Percentiles rank a stretch among this genome's conserved stretches.
phyloP scores from a whole-genome alignment of 2,888 invertebrate genomes.

The Xanthia icteritia region DNA sequence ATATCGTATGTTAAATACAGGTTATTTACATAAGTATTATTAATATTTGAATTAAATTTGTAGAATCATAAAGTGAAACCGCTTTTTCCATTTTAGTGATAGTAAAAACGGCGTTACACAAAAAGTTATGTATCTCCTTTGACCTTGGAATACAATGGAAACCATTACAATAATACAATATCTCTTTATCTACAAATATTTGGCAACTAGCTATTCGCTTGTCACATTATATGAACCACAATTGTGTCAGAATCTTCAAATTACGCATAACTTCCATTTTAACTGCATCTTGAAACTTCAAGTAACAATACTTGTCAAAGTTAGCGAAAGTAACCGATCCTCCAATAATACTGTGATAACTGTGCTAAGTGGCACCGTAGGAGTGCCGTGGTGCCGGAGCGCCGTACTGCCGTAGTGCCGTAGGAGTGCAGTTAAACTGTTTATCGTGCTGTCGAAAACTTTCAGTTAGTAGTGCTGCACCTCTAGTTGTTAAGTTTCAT shows the following conservation, averaged over 20 bases:
- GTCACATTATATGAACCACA: background rate
- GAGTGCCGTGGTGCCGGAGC: constrained; percentile 5
- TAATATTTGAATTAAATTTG: background rate
- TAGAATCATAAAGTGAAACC: background rate
- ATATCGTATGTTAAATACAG: background rate
- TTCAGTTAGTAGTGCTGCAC: constrained; percentile 17
- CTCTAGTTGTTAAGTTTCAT: constrained; percentile 7
- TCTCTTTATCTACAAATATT: background rate
- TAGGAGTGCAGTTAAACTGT: constrained; percentile 43
- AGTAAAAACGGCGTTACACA: background rate
- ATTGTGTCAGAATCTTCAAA: constrained; percentile 14
- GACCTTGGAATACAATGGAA: background rate
- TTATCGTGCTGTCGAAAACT: constrained; percentile 49
- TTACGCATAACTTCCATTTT: background rate
- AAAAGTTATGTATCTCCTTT: background rate
- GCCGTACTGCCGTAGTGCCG: background rate
- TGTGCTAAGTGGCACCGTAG: constrained; percentile 32
- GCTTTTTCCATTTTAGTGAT: background rate
- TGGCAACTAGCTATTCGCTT: background rate
- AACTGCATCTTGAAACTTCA: constrained; percentile 27
- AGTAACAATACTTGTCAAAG: constrained; percentile 32
- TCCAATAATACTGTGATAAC: constrained; percentile 33
- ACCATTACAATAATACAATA: background rate
- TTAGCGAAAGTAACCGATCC: constrained; percentile 46
- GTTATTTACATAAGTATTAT: background rate